Evolutionary conservation across 2,113 vertebrate species (phyloP).

Genomic region (Oophaga pumilio): DNA sequence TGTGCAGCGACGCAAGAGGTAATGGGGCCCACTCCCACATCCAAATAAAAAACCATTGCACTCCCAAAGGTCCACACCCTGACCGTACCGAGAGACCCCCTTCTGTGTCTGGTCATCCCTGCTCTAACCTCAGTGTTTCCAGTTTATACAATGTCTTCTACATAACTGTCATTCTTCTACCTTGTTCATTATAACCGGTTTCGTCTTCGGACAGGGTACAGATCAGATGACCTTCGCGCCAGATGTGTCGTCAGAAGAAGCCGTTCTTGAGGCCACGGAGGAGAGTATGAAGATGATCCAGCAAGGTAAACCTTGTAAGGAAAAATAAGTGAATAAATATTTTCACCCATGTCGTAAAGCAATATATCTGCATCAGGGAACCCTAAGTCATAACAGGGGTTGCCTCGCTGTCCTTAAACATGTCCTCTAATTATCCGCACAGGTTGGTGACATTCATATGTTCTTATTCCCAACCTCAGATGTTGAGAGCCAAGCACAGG

Average conservation of each 20-base stretch:
- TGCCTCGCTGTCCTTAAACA: not conserved
- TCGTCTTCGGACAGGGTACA: not conserved
- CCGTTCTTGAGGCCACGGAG: conserved; percentile 1
- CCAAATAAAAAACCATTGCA: too few relatives aligned
- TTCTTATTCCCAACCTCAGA: conserved; percentile 1
- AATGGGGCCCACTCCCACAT: too few relatives aligned
- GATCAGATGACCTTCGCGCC: not conserved
- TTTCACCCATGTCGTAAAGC: not conserved
- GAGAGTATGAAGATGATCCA: not conserved
- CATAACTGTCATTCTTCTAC: not conserved
- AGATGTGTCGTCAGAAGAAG: not conserved
- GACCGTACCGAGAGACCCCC: too few relatives aligned
- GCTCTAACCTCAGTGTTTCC: not conserved
- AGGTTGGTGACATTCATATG: not conserved
- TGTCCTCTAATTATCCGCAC: not conserved
- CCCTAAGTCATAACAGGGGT: too few relatives aligned
- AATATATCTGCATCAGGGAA: not conserved
- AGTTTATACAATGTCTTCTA: not conserved
- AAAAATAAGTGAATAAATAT: not conserved
- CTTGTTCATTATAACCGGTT: not conserved
- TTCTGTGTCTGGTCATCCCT: not conserved
- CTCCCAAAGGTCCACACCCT: too few relatives aligned
- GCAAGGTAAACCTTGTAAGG: conserved; percentile 8
- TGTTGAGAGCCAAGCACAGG: not conserved
- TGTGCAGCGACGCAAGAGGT: too few relatives aligned